phyloP scores from a whole-genome alignment of 2,113 vertebrate species.

The Emydocephalus ijimae region DNA sequence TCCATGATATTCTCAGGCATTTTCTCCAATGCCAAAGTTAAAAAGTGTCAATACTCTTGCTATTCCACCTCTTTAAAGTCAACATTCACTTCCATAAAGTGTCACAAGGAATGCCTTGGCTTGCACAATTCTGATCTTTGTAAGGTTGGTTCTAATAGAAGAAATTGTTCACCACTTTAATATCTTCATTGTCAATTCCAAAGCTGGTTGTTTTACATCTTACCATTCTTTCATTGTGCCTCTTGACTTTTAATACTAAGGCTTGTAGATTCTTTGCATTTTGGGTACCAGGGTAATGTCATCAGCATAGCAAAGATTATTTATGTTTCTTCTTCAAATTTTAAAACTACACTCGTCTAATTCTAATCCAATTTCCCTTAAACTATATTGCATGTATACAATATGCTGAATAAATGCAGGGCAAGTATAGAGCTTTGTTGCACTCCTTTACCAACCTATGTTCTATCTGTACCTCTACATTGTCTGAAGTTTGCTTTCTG shows the following conservation, averaged over 20 bases:
- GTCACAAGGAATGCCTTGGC: no score
- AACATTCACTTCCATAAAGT: neutral
- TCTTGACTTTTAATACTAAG: neutral
- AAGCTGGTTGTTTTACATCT: neutral
- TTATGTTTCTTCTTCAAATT: neutral
- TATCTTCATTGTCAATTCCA: neutral
- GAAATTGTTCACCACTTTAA: neutral
- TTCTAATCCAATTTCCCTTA: neutral
- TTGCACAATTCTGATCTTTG: neutral
- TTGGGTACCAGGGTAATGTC: neutral
- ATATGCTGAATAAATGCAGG: neutral
- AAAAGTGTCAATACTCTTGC: neutral
- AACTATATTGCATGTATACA: neutral
- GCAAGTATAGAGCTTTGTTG: neutral
- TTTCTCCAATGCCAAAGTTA: neutral
- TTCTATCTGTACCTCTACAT: neutral
- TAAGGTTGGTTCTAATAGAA: neutral
- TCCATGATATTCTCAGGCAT: neutral
- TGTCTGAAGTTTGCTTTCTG: neutral
- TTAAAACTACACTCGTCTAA: neutral
- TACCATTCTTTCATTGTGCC: neutral
- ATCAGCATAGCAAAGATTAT: neutral
- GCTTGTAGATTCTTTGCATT: neutral
- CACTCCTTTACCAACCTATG: neutral
- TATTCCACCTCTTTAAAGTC: neutral